phyloP scores from a whole-genome alignment of 2,797 vertebrate genomes.

The Phataginus tetradactyla region DNA sequence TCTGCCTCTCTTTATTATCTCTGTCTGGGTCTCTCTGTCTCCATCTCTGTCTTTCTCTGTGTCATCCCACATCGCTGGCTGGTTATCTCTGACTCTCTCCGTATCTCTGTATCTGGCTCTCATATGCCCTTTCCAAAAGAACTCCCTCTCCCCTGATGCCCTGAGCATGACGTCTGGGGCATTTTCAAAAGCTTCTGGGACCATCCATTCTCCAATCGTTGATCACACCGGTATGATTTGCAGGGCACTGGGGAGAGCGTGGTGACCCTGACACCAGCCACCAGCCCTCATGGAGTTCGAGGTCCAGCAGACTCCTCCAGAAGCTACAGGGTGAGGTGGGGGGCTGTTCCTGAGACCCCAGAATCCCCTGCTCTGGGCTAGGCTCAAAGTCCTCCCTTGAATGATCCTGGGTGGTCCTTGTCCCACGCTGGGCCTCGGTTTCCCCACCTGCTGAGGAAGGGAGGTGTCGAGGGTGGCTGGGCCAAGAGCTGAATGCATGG shows the following conservation, averaged over 20 bases:
- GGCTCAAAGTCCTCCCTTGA: neutral
- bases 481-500: neutral
- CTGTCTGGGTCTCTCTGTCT: neutral
- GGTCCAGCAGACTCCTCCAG: neutral
- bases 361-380: neutral
- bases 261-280: neutral
- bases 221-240: neutral
- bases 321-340: accelerated
- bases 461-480: neutral
- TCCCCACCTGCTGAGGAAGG: neutral
- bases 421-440: neutral
- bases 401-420: neutral
- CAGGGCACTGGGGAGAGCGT: neutral
- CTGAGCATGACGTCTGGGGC: neutral
- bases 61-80: neutral
- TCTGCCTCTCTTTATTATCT: neutral
- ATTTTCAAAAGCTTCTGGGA: neutral
- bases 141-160: neutral
- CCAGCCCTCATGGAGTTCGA: too few relatives aligned
- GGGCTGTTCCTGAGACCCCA: accelerated
- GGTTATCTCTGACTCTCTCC: neutral
- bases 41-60: neutral
- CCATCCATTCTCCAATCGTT: neutral
- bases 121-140: neutral
- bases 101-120: neutral